Evolutionary conservation across 2,113 vertebrate species (phyloP).

Genomic region (Pardalotus punctatus): DNA sequence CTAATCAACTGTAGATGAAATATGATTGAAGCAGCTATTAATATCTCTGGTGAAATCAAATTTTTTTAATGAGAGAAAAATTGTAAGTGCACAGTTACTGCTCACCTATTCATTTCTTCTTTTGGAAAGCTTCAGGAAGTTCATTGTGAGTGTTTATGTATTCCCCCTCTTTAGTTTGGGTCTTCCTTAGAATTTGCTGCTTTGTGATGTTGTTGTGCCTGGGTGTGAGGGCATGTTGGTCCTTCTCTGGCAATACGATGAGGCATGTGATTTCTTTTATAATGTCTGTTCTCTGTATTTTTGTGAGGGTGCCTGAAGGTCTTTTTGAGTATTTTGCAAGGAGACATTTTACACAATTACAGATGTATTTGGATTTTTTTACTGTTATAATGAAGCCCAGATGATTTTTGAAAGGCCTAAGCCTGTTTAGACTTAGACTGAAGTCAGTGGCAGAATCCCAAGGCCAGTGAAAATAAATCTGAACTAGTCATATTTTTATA

Average conservation of each 20-base stretch:
- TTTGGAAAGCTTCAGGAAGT: neutral
- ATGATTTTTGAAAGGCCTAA: neutral
- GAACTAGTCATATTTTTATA: neutral
- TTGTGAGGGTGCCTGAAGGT: neutral
- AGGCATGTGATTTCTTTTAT: neutral
- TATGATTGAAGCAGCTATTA: neutral
- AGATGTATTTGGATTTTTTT: neutral
- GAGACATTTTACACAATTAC: neutral
- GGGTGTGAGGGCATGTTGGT: neutral
- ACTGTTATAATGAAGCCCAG: constrained; percentile 9
- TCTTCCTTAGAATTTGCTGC: neutral
- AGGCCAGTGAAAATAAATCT: neutral
- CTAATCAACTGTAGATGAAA: neutral
- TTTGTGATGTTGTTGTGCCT: neutral
- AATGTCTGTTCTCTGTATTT: neutral
- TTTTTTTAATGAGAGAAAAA: neutral
- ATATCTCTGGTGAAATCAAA: neutral
- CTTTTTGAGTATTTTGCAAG: constrained; percentile 11
- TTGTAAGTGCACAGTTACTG: neutral
- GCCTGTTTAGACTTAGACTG: neutral
- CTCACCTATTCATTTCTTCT: neutral
- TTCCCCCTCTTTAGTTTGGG: neutral
- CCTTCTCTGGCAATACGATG: neutral
- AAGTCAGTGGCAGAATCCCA: neutral
- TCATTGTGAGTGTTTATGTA: neutral